A percentile compares a stretch with the other conserved stretches of the same genome.
phyloP scores from a whole-genome alignment of 2,797 vertebrate species.

The Pachyuromys duprasi region DNA sequence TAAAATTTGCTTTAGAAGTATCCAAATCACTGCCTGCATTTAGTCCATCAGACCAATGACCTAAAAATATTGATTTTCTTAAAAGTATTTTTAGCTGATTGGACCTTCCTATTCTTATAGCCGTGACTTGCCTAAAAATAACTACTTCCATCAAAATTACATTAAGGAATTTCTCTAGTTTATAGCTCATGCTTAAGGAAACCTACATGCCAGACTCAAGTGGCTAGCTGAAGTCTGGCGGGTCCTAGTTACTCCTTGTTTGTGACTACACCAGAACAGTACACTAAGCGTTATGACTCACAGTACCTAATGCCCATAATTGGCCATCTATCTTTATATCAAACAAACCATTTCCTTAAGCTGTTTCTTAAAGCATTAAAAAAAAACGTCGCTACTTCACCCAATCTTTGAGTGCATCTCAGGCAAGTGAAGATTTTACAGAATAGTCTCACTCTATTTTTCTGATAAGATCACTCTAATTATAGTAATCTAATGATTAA shows the following conservation, averaged over 20 bases:
- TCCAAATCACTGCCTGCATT: constrained; percentile 60
- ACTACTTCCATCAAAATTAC: constrained; percentile 45
- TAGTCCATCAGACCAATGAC: constrained; percentile 39
- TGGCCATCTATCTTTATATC: constrained; percentile 26
- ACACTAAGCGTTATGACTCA: constrained; percentile 28
- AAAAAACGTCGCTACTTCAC: constrained; percentile 45
- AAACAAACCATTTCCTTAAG: constrained; percentile 49
- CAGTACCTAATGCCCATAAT: constrained; percentile 24
- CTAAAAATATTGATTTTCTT: background rate
- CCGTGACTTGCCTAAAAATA: constrained; percentile 63
- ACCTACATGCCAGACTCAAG: constrained; percentile 13
- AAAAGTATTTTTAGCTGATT: constrained; percentile 51
- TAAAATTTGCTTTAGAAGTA: constrained; percentile 71
- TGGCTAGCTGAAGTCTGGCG: background rate
- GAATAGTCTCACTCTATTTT: constrained; percentile 65
- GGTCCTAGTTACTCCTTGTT: constrained; percentile 12
- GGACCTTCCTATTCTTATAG: background rate
- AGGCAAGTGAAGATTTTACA: constrained; percentile 40
- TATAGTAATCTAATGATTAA: constrained; percentile 75
- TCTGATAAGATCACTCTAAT: constrained; percentile 79
- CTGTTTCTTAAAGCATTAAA: constrained; percentile 44
- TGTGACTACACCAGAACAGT: constrained; percentile 44
- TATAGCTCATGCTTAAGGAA: constrained; percentile 37
- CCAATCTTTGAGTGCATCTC: constrained; percentile 46
- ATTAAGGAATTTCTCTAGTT: constrained; percentile 38